A percentile compares a stretch with the other conserved stretches of the same genome.
Evolutionary conservation across 2,113 vertebrate genomes (phyloP).

Genomic region (Spermophilus dauricus): DNA sequence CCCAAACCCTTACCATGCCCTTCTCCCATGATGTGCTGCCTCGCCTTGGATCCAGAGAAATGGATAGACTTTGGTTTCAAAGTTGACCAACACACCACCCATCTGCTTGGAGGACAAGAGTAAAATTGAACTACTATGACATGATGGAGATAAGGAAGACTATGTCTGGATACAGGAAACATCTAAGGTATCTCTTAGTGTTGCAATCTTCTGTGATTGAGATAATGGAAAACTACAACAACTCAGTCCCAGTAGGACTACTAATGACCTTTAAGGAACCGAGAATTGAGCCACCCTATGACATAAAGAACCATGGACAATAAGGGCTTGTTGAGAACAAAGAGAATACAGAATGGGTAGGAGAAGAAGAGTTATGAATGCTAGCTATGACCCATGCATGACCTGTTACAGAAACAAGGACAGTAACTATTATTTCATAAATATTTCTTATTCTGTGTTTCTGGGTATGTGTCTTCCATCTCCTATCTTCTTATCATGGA

Average conservation of each 20-base stretch:
- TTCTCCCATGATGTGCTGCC: too few relatives aligned
- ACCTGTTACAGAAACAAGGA: background rate
- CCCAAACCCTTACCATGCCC: too few relatives aligned
- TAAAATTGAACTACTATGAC: background rate
- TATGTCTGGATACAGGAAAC: background rate
- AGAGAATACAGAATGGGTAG: background rate
- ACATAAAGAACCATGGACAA: background rate
- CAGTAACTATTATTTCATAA: background rate
- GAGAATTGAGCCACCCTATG: background rate
- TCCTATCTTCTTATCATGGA: background rate
- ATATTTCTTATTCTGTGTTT: background rate
- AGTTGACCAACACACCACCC: too few relatives aligned
- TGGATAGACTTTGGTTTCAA: too few relatives aligned
- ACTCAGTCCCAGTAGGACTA: background rate
- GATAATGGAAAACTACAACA: background rate
- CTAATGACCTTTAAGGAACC: background rate
- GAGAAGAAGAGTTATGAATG: background rate
- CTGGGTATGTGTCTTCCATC: background rate
- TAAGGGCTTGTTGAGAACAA: background rate
- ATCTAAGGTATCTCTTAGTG: background rate
- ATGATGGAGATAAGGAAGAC: background rate
- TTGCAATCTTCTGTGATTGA: background rate
- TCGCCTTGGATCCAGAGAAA: too few relatives aligned
- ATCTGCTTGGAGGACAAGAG: background rate
- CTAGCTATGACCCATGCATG: background rate